A percentile compares a stretch with the other conserved stretches of the same genome.
Evolutionary conservation across 2,888 invertebrate species (phyloP).

Genomic region (Amblyteles armatorius): DNA sequence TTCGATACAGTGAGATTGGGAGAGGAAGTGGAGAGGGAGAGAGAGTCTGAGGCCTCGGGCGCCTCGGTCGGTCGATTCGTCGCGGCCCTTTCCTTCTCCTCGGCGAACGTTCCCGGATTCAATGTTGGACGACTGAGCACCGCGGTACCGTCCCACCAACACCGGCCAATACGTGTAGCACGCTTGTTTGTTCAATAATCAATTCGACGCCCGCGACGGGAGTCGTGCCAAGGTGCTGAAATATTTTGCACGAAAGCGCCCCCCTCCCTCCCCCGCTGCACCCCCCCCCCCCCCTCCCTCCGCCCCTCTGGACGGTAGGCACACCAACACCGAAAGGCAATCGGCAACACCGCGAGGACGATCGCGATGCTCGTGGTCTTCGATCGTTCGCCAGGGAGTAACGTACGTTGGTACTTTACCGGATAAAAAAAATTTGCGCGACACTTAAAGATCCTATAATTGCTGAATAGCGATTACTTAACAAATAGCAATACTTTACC

Average conservation of each 20-base stretch:
- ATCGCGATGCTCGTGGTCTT: neutral
- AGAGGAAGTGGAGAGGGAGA: conserved; percentile 37
- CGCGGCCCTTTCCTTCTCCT: conserved; percentile 56
- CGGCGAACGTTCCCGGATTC: conserved; percentile 51
- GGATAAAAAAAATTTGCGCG: neutral
- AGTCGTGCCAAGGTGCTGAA: conserved; percentile 75
- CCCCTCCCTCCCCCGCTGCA: neutral
- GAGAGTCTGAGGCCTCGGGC: conserved; percentile 41
- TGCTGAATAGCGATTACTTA: too few species aligned
- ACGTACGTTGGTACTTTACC: neutral
- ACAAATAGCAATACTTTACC: too few species aligned
- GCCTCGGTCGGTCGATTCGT: conserved; percentile 64
- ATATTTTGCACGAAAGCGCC: conserved; percentile 75
- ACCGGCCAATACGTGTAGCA: conserved; percentile 54
- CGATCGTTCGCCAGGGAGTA: neutral
- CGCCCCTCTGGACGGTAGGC: neutral
- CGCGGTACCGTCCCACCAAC: conserved; percentile 46
- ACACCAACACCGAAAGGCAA: neutral
- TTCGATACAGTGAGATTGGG: conserved; percentile 54
- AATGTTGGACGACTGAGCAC: conserved; percentile 49
- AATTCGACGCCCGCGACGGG: conserved; percentile 75
- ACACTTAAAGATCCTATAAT: too few species aligned
- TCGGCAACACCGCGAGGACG: neutral
- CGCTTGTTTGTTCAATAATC: conserved; percentile 81
- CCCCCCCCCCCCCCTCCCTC: neutral